phyloP scores from a whole-genome alignment of 2,888 invertebrate species.

The Acronicta alni region DNA sequence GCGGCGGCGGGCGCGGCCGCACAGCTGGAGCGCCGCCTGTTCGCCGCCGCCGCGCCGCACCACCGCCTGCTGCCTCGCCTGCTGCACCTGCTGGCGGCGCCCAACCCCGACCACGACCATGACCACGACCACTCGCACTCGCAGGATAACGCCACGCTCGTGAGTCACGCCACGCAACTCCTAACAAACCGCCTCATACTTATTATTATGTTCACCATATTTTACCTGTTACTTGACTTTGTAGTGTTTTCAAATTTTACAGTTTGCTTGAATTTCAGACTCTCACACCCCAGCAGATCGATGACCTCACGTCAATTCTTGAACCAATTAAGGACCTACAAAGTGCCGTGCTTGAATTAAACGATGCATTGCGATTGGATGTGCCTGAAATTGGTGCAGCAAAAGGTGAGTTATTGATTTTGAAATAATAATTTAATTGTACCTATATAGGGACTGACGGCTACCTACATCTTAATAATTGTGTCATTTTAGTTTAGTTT shows the following conservation, averaged over 20 bases:
- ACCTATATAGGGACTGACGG: too few species aligned
- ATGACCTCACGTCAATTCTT: slow-evolving; percentile 90
- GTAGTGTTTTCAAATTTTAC: too few species aligned
- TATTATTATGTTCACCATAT: too few species aligned
- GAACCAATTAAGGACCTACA: slow-evolving; percentile 90
- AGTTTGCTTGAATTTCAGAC: slow-evolving; percentile 65
- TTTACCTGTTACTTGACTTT: too few species aligned
- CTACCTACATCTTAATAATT: too few species aligned
- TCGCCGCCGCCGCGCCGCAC: slow-evolving; percentile 81
- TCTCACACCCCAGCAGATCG: slow-evolving; percentile 89
- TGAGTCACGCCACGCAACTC: too few species aligned
- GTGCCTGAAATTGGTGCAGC: slow-evolving; percentile 80
- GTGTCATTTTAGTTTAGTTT: too few species aligned
- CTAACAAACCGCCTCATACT: too few species aligned
- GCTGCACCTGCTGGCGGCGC: slow-evolving; percentile 77
- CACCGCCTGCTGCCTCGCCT: slow-evolving; percentile 85
- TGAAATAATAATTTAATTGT: too few species aligned
- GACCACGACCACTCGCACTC: slow-evolving; percentile 20
- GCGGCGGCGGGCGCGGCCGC: slow-evolving; percentile 67
- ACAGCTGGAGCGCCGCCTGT: slow-evolving; percentile 81
- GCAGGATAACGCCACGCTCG: slow-evolving; percentile 36
- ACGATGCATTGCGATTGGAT: slow-evolving; percentile 82
- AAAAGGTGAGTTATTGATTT: slow-evolving; percentile 65
- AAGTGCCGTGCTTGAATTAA: slow-evolving; percentile 83
- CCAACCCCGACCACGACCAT: slow-evolving; percentile 25